Conservation (phyloP, 2,888 invertebrate genomes). For the Lasioglossum villosulum region DNA sequence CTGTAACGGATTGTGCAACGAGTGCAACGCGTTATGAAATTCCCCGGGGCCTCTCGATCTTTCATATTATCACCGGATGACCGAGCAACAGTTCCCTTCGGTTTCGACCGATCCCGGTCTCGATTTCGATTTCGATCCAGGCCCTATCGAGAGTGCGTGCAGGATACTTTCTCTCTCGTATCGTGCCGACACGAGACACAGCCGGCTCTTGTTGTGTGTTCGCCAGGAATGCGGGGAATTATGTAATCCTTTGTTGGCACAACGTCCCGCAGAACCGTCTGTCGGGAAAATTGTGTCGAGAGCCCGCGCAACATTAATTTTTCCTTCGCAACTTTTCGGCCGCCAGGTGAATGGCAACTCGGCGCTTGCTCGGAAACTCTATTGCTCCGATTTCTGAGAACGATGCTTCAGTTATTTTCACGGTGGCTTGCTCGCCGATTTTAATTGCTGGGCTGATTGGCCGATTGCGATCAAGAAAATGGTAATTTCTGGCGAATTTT, state of each 20-base stretch:
- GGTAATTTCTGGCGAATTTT: neutral
- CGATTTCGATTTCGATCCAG: conserved; percentile 17
- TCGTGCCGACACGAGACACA: conserved; percentile 60
- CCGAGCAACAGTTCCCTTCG: neutral
- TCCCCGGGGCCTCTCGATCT: neutral
- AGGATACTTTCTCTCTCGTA: conserved; percentile 72
- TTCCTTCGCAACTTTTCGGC: conserved; percentile 28
- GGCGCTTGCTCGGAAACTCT: neutral
- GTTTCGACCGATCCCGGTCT: neutral
- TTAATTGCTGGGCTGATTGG: neutral
- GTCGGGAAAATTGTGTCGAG: conserved; percentile 47
- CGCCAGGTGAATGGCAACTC: neutral
- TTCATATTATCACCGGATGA: neutral
- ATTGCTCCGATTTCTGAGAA: neutral
- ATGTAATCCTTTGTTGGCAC: conserved; percentile 78
- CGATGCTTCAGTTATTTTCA: neutral
- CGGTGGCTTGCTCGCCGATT: neutral
- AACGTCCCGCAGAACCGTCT: conserved; percentile 55
- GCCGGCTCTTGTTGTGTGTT: conserved; percentile 59
- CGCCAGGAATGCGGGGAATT: conserved; percentile 75
- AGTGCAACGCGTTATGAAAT: conserved; percentile 9
- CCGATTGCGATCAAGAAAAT: neutral
- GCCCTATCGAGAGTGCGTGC: conserved; percentile 8
- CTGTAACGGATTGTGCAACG: conserved; percentile 1
- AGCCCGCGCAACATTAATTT: conserved; percentile 31